These are phyloP conservation scores for Brachionichthys hirsutus DNA, from an alignment of 2,113 vertebrate species.

Conservation along the genomic window DNA sequence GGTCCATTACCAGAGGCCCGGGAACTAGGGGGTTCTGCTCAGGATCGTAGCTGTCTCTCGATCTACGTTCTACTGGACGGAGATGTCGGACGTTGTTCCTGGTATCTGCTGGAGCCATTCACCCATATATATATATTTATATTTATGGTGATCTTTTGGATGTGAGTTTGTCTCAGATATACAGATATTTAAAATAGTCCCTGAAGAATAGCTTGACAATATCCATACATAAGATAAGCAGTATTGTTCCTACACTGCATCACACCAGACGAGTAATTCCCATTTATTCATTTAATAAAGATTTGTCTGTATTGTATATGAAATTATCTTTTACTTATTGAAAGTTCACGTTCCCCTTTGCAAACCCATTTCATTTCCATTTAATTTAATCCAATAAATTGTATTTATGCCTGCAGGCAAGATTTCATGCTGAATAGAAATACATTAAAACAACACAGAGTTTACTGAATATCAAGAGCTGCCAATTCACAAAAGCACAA, in stretches of 20 bases:
- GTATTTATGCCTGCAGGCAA: slow-evolving; percentile 60
- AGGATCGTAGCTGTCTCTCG: no score
- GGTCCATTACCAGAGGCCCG: no score
- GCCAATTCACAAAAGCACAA: slow-evolving; percentile 1
- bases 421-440: slow-evolving; percentile 57
- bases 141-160: not conserved
- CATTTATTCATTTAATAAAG: slow-evolving; percentile 48
- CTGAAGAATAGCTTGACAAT: slow-evolving; percentile 17
- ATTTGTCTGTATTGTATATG: slow-evolving; percentile 48
- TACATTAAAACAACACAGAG: slow-evolving; percentile 50
- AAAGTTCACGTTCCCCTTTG: slow-evolving; percentile 51
- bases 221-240: slow-evolving; percentile 27
- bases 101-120: no score
- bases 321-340: slow-evolving; percentile 51
- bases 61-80: no score
- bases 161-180: no score
- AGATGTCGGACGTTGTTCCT: no score
- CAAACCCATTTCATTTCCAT: slow-evolving; percentile 57
- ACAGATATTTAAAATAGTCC: not conserved
- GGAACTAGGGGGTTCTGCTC: no score
- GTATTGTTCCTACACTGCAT: slow-evolving; percentile 16
- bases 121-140: no score
- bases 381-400: slow-evolving; percentile 65
- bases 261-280: slow-evolving; percentile 11
- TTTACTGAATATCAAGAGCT: slow-evolving; percentile 34